Evolutionary conservation across 2,113 vertebrate species (phyloP).

Genomic region (Scartelaos histophorus): DNA sequence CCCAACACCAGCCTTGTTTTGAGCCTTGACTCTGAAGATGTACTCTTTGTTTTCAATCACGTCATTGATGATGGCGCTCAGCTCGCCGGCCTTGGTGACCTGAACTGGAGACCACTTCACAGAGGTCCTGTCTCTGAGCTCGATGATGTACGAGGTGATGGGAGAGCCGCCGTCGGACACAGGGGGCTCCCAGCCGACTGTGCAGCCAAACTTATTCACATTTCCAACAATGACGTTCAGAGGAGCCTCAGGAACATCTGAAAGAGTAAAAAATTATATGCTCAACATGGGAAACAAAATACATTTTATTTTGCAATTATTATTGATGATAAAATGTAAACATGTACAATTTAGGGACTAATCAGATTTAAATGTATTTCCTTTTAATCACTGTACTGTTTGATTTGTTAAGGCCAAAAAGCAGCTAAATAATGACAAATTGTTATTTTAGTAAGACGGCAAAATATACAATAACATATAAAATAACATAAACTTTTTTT

Average conservation of each 20-base stretch:
- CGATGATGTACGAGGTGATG: conserved; percentile 90
- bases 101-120: conserved; percentile 91
- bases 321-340: too few species aligned
- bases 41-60: conserved; percentile 99
- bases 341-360: too few species aligned
- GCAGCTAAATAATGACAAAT: too few species aligned
- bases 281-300: too few species aligned
- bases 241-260: conserved; percentile 94
- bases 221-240: conserved; percentile 87
- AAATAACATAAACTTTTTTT: too few species aligned
- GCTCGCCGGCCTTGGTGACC: conserved; percentile 84
- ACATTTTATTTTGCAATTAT: too few species aligned
- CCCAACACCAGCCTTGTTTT: conserved; percentile 92
- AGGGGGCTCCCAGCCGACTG: conserved; percentile 91
- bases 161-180: conserved; percentile 90
- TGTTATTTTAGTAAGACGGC: too few species aligned
- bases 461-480: too few species aligned
- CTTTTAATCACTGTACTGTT: too few species aligned
- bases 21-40: conserved; percentile 93
- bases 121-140: conserved; percentile 90
- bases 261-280: background rate
- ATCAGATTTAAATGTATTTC: too few species aligned
- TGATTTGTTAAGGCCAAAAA: too few species aligned
- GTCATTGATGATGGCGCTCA: conserved; percentile 87
- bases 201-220: conserved; percentile 91